These are phyloP conservation scores for Holotrichia oblita DNA, from an alignment of 1,140 invertebrate genomes.

Conservation along the genomic window DNA sequence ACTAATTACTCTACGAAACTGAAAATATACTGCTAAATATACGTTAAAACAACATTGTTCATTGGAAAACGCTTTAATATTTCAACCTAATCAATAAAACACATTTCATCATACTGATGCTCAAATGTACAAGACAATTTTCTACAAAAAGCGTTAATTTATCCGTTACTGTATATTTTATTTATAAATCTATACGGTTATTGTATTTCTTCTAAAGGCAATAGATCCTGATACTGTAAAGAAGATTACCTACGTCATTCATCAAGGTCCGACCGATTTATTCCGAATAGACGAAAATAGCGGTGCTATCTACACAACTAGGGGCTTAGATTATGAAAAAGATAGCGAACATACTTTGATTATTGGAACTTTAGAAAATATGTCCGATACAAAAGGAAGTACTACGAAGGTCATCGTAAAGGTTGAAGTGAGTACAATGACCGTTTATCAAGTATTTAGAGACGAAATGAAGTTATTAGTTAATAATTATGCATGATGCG, in stretches of 20 bases:
- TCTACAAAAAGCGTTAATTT: too few species aligned
- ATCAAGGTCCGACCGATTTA: slow-evolving; percentile 80
- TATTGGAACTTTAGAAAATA: slow-evolving; percentile 85
- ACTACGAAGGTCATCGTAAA: slow-evolving; percentile 79
- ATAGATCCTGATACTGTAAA: slow-evolving; percentile 82
- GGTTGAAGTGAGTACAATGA: slow-evolving; percentile 71
- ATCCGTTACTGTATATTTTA: too few species aligned
- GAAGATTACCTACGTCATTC: slow-evolving; percentile 85
- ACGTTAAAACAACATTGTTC: too few species aligned
- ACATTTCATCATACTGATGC: too few species aligned
- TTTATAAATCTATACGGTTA: too few species aligned
- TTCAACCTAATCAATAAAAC: too few species aligned
- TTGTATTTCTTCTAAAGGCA: slow-evolving; percentile 66
- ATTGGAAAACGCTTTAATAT: too few species aligned
- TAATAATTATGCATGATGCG: slow-evolving; percentile 56
- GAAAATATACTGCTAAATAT: too few species aligned
- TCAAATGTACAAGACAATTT: too few species aligned
- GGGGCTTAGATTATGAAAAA: slow-evolving; percentile 82
- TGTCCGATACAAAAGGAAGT: slow-evolving; percentile 72
- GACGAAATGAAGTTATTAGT: not conserved
- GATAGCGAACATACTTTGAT: slow-evolving; percentile 77
- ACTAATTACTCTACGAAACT: too few species aligned
- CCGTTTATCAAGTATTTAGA: not conserved
- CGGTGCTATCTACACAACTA: slow-evolving; percentile 78
- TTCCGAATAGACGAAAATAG: slow-evolving; percentile 84